Conservation (phyloP, 92 coral and sea anemone genomes). For the Parazoanthus darwini region DNA sequence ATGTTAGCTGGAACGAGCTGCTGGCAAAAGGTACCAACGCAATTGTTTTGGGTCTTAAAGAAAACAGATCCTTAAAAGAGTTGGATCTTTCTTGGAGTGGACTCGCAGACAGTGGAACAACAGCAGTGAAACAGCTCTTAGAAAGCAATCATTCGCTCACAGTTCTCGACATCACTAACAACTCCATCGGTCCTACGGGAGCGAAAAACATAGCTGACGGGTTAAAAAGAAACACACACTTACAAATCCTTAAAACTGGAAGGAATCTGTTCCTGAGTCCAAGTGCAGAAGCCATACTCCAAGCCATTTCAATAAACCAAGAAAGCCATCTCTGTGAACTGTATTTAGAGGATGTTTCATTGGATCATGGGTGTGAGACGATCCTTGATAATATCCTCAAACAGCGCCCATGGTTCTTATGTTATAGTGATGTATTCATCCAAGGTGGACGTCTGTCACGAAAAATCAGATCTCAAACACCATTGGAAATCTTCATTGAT, state of each 20-base stretch:
- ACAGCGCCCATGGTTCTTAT: conserved; percentile 60
- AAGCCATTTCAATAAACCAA: conserved; percentile 53
- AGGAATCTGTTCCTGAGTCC: conserved; percentile 62
- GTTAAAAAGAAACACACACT: conserved; percentile 54
- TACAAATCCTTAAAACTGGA: conserved; percentile 52
- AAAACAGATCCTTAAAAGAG: conserved; percentile 51
- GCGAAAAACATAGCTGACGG: conserved; percentile 63
- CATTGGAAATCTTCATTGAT: conserved; percentile 57
- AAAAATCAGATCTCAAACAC: background rate
- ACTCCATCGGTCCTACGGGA: conserved; percentile 56
- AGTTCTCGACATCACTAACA: conserved; percentile 54
- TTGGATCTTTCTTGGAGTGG: conserved; percentile 68
- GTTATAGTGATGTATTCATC: conserved; percentile 57
- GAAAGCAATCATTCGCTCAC: conserved; percentile 51
- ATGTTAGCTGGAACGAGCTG: conserved; percentile 70
- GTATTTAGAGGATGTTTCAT: conserved; percentile 47
- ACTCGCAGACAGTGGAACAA: conserved; percentile 54
- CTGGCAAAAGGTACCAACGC: conserved; percentile 52
- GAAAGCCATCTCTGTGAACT: conserved; percentile 54
- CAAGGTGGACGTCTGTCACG: conserved; percentile 47
- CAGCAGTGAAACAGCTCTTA: conserved; percentile 47
- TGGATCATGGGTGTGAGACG: conserved; percentile 58
- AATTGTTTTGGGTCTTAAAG: conserved; percentile 46
- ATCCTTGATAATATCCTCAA: conserved; percentile 51
- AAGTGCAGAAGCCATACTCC: conserved; percentile 52